Conservation (phyloP, 2,113 vertebrate species). For the Falcunculus frontatus region DNA sequence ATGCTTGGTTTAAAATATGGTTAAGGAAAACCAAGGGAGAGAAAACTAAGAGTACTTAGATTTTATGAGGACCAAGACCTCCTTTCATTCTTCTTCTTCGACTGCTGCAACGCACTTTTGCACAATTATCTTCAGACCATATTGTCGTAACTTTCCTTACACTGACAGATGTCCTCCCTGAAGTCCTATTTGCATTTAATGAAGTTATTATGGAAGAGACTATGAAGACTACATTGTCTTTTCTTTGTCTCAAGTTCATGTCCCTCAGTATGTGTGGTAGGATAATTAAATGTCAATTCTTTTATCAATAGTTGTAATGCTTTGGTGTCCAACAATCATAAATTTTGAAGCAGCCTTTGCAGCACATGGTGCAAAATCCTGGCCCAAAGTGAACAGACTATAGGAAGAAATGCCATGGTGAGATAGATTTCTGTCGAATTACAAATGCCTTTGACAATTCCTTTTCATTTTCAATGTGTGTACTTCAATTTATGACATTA, state of each 20-base stretch:
- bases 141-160: neutral
- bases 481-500: neutral
- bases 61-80: neutral
- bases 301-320: neutral
- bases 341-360: neutral
- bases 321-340: neutral
- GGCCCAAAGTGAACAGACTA: neutral
- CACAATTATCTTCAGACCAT: neutral
- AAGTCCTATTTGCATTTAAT: neutral
- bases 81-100: neutral
- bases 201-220: neutral
- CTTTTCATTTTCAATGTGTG: neutral
- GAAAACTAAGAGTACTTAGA: slow-evolving; percentile 1
- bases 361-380: neutral
- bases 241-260: neutral
- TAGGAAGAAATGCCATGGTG: neutral
- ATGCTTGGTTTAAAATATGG: slow-evolving; percentile 8
- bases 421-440: neutral
- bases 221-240: neutral
- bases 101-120: neutral
- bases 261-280: neutral
- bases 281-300: neutral
- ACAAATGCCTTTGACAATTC: neutral
- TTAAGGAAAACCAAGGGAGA: slow-evolving; percentile 15
- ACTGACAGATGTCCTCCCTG: neutral